Base-by-base conservation (phyloP, 2,113 vertebrate species). In the Verasper variegatus region DNA sequence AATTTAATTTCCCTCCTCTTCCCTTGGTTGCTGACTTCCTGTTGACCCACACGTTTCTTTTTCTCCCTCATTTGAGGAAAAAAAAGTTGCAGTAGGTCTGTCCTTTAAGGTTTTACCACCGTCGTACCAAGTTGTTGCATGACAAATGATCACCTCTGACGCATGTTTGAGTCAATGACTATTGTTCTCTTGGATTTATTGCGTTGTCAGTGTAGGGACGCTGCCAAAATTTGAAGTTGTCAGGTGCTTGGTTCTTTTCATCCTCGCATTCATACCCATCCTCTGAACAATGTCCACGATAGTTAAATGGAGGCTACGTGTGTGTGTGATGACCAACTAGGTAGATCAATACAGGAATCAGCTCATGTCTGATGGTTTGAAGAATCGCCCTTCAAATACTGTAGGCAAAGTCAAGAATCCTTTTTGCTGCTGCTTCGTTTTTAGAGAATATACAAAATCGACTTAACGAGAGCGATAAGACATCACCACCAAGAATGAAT, bases 361-460 rank as follows among this genome's bases (percentile, higher is more conserved):
- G 56, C 57, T 47, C 18, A 5, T 2, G 51, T 63, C 63, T 66
- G 49, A 42, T 56, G 10, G 62, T 69, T 71, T 58, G 47, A 63
- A 65, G 59, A 83, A 60, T 76, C 66, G 73, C 74, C 65, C 59
- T 84, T 78, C 77, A 74, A 78, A 88, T 87, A 85, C 90, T 92
- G 89, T 91, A 86, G 84, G 63, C 64, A 81, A 70, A 81, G 76
- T 77, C 24, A 63, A 87, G 68, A 84, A 85, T 84, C 60, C 55
- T 68, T 84, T 87, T 90, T 63, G 88, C 90, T 91, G 83, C 75
- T 88, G 82, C 88, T 90, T 87, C 3, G 67, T 90, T 54, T 78
- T 84, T 84, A 85, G 74, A 79, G 31, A 82, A 87, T 88, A 88
- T 83, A 80, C 78, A 26, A 72, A 88, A 82, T 37, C n/a, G 72